Evolutionary conservation across 2,888 invertebrate genomes (phyloP), one percentile per base, ranked within the genome.

Genomic region (Liopterus haemorrhoidalis): DNA sequence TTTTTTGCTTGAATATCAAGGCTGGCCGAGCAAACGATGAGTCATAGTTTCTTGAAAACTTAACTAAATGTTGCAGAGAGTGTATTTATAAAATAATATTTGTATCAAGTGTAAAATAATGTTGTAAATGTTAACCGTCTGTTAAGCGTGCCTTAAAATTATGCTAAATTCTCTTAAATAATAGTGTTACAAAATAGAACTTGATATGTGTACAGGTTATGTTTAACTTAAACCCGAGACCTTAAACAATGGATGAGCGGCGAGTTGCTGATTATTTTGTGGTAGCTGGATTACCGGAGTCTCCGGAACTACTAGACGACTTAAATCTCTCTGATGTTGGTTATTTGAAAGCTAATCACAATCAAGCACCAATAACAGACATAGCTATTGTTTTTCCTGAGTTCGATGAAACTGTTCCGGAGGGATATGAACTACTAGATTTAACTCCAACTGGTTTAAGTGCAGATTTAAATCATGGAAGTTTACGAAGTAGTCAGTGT

Each of bases 231-330:
- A 22, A 25, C 20, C 21, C 30, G 8, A 45, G 33, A 45, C 36
- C 28, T 33, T 27, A 45, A 48, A 70, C 54, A 55, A 89, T 89
- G 89, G 89, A 89, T 64, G 89, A 89, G 60, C 76, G 83, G 62
- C 77, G 85, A 68, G 89, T 96, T 51, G 95, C 92, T 16, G 97
- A 99, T 73, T 97, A 97, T 71, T 99, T 99, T 74, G 94, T 99
- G 55, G 89, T 97, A 50, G 95, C 96, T 63, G 97, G 97, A 19
- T 74, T 96, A 65, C 88, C 93, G 11, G 85, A 86, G 50, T 78
- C 82, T 61, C 82, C 85, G 19, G 81, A 85, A 61, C 73, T 82
- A 46, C 72, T 88, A 39, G 85, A 87, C 63, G 82, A 83, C 57
- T 79, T 78, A 56, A 72, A 72, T 49, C 70, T 76, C 52, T 86